phyloP scores from a whole-genome alignment of 2,797 vertebrate genomes.

The Sciurus carolinensis region DNA sequence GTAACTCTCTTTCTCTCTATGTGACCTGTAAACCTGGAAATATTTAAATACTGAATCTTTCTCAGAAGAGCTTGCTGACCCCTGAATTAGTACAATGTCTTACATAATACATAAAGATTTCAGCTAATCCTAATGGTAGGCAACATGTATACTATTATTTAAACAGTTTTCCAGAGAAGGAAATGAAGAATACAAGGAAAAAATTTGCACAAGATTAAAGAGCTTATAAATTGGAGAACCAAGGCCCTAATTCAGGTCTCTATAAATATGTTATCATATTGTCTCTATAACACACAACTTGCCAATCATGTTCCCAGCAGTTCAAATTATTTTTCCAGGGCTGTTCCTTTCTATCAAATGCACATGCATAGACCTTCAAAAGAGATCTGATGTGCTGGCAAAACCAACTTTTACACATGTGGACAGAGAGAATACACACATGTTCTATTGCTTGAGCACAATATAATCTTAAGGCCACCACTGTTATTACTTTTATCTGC shows the following conservation, averaged over 20 bases:
- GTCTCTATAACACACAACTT: accelerated
- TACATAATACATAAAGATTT: background rate
- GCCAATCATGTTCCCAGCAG: accelerated
- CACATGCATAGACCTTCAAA: background rate
- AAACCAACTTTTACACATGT: accelerated
- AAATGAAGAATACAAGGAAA: background rate
- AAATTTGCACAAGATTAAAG: background rate
- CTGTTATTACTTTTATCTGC: background rate
- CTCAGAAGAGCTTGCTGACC: background rate
- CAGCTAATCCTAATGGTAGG: background rate
- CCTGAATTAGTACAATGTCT: too few relatives aligned
- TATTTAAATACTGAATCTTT: background rate
- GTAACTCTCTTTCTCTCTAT: background rate
- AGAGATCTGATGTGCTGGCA: accelerated
- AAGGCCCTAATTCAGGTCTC: background rate
- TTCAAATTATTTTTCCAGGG: background rate
- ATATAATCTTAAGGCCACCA: background rate
- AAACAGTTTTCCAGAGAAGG: background rate
- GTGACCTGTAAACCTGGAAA: too few relatives aligned
- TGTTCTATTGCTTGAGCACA: too few relatives aligned
- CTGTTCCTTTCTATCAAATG: too few relatives aligned
- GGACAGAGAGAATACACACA: too few relatives aligned
- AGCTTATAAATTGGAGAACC: background rate
- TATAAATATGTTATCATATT: too few relatives aligned
- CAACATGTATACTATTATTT: accelerated